Base-by-base conservation (phyloP, 64 coral and sea anemone species). In the Stichodactyla mertensii region DNA sequence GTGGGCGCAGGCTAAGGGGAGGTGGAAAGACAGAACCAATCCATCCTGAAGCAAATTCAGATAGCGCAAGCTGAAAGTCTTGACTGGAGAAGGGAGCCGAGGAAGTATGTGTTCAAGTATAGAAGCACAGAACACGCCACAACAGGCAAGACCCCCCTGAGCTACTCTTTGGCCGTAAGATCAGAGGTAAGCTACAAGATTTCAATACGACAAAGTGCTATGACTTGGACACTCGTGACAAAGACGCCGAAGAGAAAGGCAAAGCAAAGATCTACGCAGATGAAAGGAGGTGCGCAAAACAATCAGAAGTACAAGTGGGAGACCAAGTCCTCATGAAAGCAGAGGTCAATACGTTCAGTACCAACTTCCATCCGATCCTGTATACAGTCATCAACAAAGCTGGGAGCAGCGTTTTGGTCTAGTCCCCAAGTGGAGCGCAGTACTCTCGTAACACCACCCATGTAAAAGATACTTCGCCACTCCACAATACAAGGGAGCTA, bases 181-280 rank as follows among this genome's bases (percentile, higher is more conserved):
- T 89, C 11, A 26, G 20, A 89, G 80, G 77, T 16, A 89, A 89
- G 20, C 10, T 89, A 54, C 87, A 60, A 62, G 78, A 89, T 82
- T 8, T 55, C 6, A 15, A 15, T 15, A 58, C 14, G 56, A 15
- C 9, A 58, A 9, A 58, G 8, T 15, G 14, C 56, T 58, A 58
- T 15, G 56, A 58, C 56, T 58, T 58, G 14, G 24, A 82, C 2
- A 28, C 7, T 10, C 15, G 79, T 45, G 54, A 23, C 1, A 82
- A 28, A 55, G 79, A 82, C 7, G 31, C 16, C 26, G 79, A 82
- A 10, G 10, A 19, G 22, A 82, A 55, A 55, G 54, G 28, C 19
- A 82, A 82, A 55, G 79, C 56, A 58, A 58, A 6, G 14, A 58
- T 58, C 9, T 58, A 58, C 14, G 56, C 71, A 51, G 71, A 51